Conservation (phyloP, 2,113 vertebrate genomes). For the Turnix velox region DNA sequence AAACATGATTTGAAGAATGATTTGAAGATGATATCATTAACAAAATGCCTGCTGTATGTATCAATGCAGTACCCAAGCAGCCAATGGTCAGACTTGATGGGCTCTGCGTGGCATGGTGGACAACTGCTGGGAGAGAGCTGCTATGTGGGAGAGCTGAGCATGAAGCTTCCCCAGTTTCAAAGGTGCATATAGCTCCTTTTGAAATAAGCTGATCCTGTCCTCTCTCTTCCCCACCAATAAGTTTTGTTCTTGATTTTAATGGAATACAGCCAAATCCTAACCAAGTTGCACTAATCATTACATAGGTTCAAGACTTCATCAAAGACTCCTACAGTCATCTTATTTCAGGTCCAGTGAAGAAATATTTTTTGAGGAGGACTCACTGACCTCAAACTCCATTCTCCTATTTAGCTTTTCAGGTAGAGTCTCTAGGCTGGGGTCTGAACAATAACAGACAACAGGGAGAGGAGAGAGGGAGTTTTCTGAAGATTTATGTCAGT, state of each 20-base stretch:
- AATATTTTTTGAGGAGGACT: not conserved
- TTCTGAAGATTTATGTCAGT: not conserved
- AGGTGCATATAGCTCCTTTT: not conserved
- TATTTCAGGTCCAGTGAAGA: not conserved
- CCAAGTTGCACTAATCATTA: not conserved
- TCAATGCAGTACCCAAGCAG: not conserved
- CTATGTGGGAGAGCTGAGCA: not conserved
- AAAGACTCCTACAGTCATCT: not conserved
- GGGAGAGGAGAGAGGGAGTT: not conserved
- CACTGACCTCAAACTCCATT: not conserved
- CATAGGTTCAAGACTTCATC: not conserved
- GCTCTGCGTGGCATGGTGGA: no score
- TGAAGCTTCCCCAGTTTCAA: not conserved
- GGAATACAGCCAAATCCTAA: not conserved
- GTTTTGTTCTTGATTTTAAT: not conserved
- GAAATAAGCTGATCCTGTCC: not conserved
- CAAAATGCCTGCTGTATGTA: not conserved
- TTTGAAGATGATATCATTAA: not conserved
- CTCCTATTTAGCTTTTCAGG: not conserved
- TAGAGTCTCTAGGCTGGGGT: not conserved
- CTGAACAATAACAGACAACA: not conserved
- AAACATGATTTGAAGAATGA: not conserved
- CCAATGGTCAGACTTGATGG: not conserved
- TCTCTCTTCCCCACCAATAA: not conserved
- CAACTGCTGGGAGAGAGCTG: not conserved